phyloP scores from a whole-genome alignment of 1,140 invertebrate species.

The Stenopsyche tienmushanensis region DNA sequence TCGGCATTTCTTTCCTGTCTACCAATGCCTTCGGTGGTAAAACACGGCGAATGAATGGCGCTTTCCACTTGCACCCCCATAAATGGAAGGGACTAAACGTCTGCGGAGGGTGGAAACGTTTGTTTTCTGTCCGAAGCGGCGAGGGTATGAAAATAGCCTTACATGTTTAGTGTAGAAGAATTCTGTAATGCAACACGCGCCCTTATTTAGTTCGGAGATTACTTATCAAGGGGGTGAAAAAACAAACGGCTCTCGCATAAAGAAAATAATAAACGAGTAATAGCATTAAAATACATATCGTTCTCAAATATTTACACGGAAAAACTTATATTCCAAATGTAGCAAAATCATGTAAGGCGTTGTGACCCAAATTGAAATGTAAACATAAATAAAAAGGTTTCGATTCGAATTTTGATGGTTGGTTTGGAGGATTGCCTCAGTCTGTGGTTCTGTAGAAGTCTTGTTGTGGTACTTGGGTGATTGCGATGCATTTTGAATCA shows the following conservation, averaged over 20 bases:
- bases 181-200: slow-evolving; percentile 11
- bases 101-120: slow-evolving; percentile 1
- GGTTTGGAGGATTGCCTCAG: too few species aligned
- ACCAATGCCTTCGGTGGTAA: slow-evolving; percentile 21
- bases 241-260: not conserved
- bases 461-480: too few species aligned
- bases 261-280: too few species aligned
- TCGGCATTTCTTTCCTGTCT: slow-evolving; percentile 32
- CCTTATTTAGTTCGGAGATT: slow-evolving; percentile 17
- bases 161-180: slow-evolving; percentile 14
- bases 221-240: not conserved
- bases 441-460: too few species aligned
- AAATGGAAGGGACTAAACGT: not conserved
- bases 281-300: too few species aligned
- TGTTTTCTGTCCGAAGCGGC: slow-evolving; percentile 21
- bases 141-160: slow-evolving; percentile 23
- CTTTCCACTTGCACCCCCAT: not conserved
- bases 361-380: too few species aligned
- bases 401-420: too few species aligned
- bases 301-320: too few species aligned
- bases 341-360: too few species aligned
- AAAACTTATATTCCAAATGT: too few species aligned
- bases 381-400: too few species aligned
- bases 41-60: slow-evolving; percentile 5
- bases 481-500: too few species aligned